phyloP scores from a whole-genome alignment of 2,113 vertebrate genomes.

The Antechinus stuartii region DNA sequence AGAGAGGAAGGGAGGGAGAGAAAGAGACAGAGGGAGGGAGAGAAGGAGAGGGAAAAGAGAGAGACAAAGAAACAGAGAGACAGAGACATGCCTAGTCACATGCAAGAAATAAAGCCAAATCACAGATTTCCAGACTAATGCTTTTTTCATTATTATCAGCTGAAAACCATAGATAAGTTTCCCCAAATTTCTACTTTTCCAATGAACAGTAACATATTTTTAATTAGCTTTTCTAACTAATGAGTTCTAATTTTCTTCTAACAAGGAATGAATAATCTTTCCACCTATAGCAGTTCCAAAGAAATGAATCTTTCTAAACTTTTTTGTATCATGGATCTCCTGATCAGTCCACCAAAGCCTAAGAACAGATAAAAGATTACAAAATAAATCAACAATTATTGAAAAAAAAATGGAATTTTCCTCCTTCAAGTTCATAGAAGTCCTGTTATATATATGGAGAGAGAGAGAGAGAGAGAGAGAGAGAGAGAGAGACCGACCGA shows the following conservation, averaged over 20 bases:
- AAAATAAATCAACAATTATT: neutral
- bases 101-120: neutral
- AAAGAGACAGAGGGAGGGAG: no score
- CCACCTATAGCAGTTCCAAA: neutral
- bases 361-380: neutral
- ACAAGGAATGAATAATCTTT: neutral
- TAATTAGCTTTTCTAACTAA: neutral
- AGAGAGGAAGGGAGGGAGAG: neutral
- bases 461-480: no score
- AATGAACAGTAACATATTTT: neutral
- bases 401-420: neutral
- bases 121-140: neutral
- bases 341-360: neutral
- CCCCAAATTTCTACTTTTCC: neutral
- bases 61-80: rapidly evolving
- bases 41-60: neutral
- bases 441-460: neutral
- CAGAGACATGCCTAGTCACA: neutral
- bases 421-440: neutral
- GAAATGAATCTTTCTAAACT: neutral
- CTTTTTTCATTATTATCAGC: neutral
- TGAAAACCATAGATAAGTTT: neutral
- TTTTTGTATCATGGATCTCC: neutral
- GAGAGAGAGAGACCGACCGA: no score
- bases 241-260: neutral